These are phyloP conservation scores for Propithecus perrieri DNA, from an alignment of 2,797 vertebrate species.

Conservation along the genomic window DNA sequence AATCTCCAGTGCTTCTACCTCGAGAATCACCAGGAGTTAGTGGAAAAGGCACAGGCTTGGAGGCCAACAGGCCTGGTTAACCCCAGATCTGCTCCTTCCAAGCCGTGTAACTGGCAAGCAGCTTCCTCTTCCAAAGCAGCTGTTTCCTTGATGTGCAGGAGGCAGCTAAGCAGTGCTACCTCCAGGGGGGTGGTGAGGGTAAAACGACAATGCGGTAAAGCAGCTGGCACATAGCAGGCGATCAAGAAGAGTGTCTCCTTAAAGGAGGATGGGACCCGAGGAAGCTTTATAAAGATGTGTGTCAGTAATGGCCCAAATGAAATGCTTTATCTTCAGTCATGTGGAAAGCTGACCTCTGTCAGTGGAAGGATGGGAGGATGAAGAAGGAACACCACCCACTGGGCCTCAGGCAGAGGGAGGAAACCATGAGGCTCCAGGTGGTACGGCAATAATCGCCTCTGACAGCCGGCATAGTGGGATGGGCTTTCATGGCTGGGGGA, in stretches of 20 bases:
- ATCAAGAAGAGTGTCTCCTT: background rate
- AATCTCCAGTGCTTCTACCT: background rate
- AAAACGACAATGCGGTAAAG: background rate
- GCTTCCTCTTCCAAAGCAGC: background rate
- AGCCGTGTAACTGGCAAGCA: background rate
- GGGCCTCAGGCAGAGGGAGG: background rate
- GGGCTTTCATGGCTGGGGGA: background rate
- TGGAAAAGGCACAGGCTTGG: background rate
- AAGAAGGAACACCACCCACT: background rate
- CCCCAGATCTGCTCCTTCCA: background rate
- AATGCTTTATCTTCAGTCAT: background rate
- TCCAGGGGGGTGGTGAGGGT: background rate
- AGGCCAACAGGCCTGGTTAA: background rate
- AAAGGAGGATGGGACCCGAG: background rate
- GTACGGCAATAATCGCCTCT: fast-evolving
- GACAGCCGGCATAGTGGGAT: background rate
- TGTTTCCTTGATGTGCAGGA: background rate
- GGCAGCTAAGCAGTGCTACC: background rate
- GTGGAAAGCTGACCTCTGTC: background rate
- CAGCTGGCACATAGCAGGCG: background rate
- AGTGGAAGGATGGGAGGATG: background rate
- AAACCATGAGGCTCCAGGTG: background rate
- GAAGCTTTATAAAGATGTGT: background rate
- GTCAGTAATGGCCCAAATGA: background rate
- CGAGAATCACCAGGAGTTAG: background rate